A percentile compares a stretch with the other conserved stretches of the same genome.
Evolutionary conservation across 2,113 vertebrate species (phyloP).

Genomic region (Malurus elegans): DNA sequence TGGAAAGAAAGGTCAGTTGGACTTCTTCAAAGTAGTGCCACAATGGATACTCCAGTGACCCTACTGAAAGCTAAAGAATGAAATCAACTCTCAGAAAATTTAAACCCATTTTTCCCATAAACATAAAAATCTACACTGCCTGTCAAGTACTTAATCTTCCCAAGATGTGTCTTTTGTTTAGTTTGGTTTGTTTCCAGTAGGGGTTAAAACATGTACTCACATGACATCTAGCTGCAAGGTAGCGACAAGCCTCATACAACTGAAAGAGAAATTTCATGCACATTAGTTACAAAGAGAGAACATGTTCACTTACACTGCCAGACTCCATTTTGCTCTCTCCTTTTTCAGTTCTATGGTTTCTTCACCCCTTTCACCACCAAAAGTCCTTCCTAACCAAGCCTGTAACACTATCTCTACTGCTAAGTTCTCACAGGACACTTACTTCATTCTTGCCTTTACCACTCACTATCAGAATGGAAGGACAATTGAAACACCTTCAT

Average conservation of each 20-base stretch:
- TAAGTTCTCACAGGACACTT: not conserved
- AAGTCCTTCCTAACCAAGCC: not conserved
- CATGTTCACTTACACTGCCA: not conserved
- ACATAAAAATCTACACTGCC: not conserved
- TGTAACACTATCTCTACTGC: not conserved
- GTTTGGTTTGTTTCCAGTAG: not conserved
- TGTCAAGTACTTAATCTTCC: not conserved
- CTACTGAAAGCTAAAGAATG: not conserved
- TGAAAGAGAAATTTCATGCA: slow-evolving; percentile 62
- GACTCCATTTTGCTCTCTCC: not conserved
- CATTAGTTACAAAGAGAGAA: not conserved
- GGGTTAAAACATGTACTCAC: slow-evolving; percentile 78
- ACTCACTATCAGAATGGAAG: not conserved
- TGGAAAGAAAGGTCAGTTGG: not conserved
- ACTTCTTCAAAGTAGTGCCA: not conserved
- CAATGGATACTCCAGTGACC: not conserved
- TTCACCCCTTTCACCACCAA: not conserved
- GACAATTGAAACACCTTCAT: not conserved
- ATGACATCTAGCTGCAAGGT: slow-evolving; percentile 96
- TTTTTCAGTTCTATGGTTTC: not conserved
- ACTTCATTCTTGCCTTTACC: not conserved
- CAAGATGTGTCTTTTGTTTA: not conserved
- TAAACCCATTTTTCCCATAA: not conserved
- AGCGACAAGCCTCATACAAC: slow-evolving; percentile 94
- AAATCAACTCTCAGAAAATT: not conserved